Percentiles rank a stretch among this genome's conserved stretches.
phyloP scores from a whole-genome alignment of 2,797 vertebrate genomes.

The Acanthurus leucopareius region DNA sequence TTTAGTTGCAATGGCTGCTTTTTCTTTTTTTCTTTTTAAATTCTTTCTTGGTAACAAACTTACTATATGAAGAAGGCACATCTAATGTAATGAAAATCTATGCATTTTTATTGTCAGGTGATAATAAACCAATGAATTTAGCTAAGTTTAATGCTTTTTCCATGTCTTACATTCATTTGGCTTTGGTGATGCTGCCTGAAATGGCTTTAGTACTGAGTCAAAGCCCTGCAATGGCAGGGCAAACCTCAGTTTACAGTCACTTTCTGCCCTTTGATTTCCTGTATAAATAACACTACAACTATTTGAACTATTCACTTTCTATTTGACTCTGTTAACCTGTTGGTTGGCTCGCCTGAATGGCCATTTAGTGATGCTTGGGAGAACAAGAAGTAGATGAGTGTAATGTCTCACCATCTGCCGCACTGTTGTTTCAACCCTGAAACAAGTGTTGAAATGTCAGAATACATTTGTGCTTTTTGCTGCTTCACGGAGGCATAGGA shows the following conservation, averaged over 20 bases:
- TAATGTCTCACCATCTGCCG: slow-evolving; percentile 67
- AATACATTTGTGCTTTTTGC: slow-evolving; percentile 54
- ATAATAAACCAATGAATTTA: too few species aligned
- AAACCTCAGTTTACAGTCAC: neutral
- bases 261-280: slow-evolving; percentile 1
- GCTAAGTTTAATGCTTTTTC: too few species aligned
- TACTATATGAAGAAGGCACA: neutral
- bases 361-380: slow-evolving; percentile 58
- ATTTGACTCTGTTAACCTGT: slow-evolving; percentile 54
- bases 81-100: too few species aligned
- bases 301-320: slow-evolving; percentile 36
- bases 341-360: slow-evolving; percentile 36
- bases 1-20: neutral
- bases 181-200: too few species aligned
- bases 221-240: too few species aligned
- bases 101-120: too few species aligned
- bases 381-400: slow-evolving; percentile 57
- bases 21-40: too few species aligned
- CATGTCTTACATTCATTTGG: too few species aligned
- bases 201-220: too few species aligned
- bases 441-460: slow-evolving; percentile 71
- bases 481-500: slow-evolving; percentile 4
- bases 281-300: slow-evolving; percentile 9
- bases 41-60: neutral
- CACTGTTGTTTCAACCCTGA: slow-evolving; percentile 57